Percentiles rank a stretch among this genome's conserved stretches.
Conservation (phyloP, 2,797 vertebrate genomes). For the Micrastur ruficollis region DNA sequence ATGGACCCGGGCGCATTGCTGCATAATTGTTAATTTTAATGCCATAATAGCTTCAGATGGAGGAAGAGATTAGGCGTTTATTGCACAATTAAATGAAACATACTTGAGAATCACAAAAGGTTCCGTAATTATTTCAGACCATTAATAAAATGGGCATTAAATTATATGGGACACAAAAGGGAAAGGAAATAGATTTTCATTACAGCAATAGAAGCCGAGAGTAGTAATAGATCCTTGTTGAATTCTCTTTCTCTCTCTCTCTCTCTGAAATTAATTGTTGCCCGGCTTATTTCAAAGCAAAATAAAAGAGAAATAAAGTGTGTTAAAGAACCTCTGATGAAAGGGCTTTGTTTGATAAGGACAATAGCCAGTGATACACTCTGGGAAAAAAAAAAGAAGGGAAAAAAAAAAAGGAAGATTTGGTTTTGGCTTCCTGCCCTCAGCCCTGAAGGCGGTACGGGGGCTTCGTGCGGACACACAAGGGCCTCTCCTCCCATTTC, state of each 20-base stretch:
- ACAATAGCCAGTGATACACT: slow-evolving; percentile 86
- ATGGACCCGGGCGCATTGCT: slow-evolving; percentile 99
- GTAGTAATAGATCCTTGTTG: slow-evolving; percentile 99
- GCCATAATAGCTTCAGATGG: slow-evolving; percentile 99
- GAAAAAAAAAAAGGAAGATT: slow-evolving; percentile 68
- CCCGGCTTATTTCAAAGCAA: slow-evolving; percentile 99
- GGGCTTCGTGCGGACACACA: neutral
- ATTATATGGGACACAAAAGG: slow-evolving; percentile 99
- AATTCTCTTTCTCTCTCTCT: slow-evolving; percentile 92
- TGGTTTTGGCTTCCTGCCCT: slow-evolving; percentile 74
- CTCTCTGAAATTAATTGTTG: slow-evolving; percentile 99
- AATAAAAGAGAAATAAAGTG: slow-evolving; percentile 98
- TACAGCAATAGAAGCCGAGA: slow-evolving; percentile 99
- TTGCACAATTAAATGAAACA: slow-evolving; percentile 99
- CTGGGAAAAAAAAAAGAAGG: slow-evolving; percentile 78
- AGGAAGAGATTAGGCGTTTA: slow-evolving; percentile 99
- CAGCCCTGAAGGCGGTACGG: slow-evolving; percentile 16
- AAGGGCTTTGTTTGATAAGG: slow-evolving; percentile 84
- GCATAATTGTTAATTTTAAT: slow-evolving; percentile 99
- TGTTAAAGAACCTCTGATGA: slow-evolving; percentile 84
- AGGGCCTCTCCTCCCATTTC: neutral
- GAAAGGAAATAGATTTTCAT: slow-evolving; percentile 99
- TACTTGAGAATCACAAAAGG: slow-evolving; percentile 99
- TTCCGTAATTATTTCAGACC: slow-evolving; percentile 99
- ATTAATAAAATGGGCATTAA: slow-evolving; percentile 99